Base-by-base conservation (phyloP, 2,113 vertebrate species). In the Pseudonaja textilis region DNA sequence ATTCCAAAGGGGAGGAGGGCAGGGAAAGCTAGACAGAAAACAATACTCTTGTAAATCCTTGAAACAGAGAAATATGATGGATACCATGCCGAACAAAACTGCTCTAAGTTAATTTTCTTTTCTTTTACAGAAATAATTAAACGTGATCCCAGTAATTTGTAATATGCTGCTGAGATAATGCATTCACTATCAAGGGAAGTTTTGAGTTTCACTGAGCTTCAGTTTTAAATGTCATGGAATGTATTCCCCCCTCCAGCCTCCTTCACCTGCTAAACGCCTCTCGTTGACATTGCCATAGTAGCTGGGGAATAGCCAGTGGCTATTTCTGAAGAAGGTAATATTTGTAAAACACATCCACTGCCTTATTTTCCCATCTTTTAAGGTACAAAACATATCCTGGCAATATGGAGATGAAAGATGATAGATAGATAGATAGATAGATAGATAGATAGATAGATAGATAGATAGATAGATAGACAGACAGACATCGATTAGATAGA, bases 141-240 rank as follows among this genome's bases (percentile, higher is more conserved):
- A 96, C 97, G 93, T 94, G 94, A 54, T 95, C 93, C 94, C 88
- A 88, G 94, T 95, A 96, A 94, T 94, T 97, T 95, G 94, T 93
- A 96, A 96, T 96, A 93, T 96, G 96, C 96, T 95, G 91, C 94
- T 94, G 93, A 96, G 94, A 95, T 96, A 97, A 96, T 94, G 95
- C 16, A 85, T 52, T 96, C 91, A 61, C 91, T 95, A 96, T 95
- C 96, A 96, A 95, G 95, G 94, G 95, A 94, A 96, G 96, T 96
- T 90, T 96, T 96, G 88, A 93, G 95, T 97, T 97, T 97, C 96
- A 96, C 91, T 88, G 90, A 93, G 86, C 90, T 94, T 95, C 25
- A 34, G 88, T 95, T 95, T 93, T 94, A 95, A 96, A 95, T 86
- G 59, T 94, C 94, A 93, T 92, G 92, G 93, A 89, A 93, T 95